Conservation (phyloP, 2,888 invertebrate genomes). For the Mechanitis messenoides region DNA sequence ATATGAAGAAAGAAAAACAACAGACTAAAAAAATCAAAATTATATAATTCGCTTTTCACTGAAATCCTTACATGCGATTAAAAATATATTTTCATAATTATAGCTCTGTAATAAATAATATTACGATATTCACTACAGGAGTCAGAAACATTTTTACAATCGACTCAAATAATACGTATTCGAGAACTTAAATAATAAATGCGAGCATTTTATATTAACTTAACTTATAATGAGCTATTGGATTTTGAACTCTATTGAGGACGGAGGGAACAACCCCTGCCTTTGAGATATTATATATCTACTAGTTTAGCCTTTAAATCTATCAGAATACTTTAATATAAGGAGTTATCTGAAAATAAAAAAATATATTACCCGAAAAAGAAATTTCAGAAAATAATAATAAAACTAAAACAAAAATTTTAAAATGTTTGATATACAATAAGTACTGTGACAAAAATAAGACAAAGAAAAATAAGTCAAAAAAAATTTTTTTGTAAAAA, state of each 20-base stretch:
- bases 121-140: conserved; percentile 17
- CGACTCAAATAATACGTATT: not conserved
- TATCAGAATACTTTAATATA: no score
- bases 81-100: conserved; percentile 30
- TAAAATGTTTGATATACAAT: no score
- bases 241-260: not conserved
- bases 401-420: no score
- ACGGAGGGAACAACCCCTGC: not conserved
- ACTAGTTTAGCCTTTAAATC: not conserved
- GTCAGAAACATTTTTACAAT: conserved; percentile 1
- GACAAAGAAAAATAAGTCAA: no score
- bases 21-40: conserved; percentile 53
- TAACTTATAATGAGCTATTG: conserved; percentile 2
- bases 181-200: conserved; percentile 2
- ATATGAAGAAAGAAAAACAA: conserved; percentile 19
- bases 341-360: no score
- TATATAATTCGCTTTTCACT: conserved; percentile 56
- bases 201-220: conserved; percentile 1
- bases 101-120: conserved; percentile 30
- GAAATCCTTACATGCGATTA: conserved; percentile 35
- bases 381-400: no score
- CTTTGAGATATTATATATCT: not conserved
- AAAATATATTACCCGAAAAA: no score
- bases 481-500: no score
- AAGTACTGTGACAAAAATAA: no score